Percentiles rank a stretch among this genome's conserved stretches.
Conservation (phyloP, 2,797 vertebrate species). For the Parambassis ranga region DNA sequence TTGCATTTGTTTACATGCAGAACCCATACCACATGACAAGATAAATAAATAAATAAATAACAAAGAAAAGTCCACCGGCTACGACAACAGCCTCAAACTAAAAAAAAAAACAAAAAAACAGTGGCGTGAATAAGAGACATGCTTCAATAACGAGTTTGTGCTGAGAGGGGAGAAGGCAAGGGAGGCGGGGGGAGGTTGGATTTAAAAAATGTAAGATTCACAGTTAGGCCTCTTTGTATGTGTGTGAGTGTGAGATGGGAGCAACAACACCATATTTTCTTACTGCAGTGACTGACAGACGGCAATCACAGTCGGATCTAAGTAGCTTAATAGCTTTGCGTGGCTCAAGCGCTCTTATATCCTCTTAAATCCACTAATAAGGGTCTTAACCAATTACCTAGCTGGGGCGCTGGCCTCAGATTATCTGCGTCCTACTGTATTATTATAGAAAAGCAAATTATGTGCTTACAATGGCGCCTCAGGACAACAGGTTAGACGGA, state of each 20-base stretch:
- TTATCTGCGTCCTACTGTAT: slow-evolving; percentile 53
- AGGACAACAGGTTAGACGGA: slow-evolving; percentile 47
- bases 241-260: slow-evolving; percentile 31
- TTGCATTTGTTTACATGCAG: slow-evolving; percentile 69
- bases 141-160: slow-evolving; percentile 75
- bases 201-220: slow-evolving; percentile 32
- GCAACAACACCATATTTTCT: slow-evolving; percentile 49
- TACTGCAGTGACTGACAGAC: slow-evolving; percentile 71
- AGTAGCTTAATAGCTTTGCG: slow-evolving; percentile 76
- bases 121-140: slow-evolving; percentile 76
- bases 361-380: slow-evolving; percentile 73
- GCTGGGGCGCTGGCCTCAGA: slow-evolving; percentile 52
- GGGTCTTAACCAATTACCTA: slow-evolving; percentile 74
- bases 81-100: slow-evolving; percentile 64
- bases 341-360: slow-evolving; percentile 66
- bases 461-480: slow-evolving; percentile 46
- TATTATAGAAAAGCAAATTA: slow-evolving; percentile 63
- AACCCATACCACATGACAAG: slow-evolving; percentile 74
- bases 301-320: slow-evolving; percentile 72
- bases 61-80: slow-evolving; percentile 60
- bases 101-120: slow-evolving; percentile 47
- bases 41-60: slow-evolving; percentile 53
- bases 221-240: slow-evolving; percentile 1
- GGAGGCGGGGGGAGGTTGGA: slow-evolving; percentile 31
- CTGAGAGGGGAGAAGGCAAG: slow-evolving; percentile 30